A percentile compares a stretch with the other conserved stretches of the same genome.
phyloP scores from a whole-genome alignment of 2,797 vertebrate species.

The Dromococcyx pavoninus region DNA sequence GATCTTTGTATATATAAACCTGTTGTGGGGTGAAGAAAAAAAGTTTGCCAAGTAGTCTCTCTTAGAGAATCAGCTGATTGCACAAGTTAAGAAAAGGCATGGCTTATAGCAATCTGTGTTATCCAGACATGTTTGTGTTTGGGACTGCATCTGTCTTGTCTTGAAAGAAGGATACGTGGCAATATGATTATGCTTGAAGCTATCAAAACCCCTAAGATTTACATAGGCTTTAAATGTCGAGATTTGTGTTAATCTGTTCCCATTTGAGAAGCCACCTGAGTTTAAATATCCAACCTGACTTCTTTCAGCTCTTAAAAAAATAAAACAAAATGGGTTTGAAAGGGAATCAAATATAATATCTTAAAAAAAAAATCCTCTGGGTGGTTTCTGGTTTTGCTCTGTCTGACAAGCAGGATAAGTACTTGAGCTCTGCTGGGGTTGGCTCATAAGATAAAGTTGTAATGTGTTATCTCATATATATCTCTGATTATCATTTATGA shows the following conservation, averaged over 20 bases:
- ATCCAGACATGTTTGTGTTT: not conserved
- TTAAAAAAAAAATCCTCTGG: not conserved
- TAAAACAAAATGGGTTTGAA: not conserved
- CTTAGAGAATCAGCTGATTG: not conserved
- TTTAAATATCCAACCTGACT: not conserved
- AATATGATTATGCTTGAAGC: not conserved
- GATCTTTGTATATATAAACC: not conserved
- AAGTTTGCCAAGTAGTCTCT: not conserved
- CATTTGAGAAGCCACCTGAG: not conserved
- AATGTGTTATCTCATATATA: not conserved
- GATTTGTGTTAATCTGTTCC: not conserved
- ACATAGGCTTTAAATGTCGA: constrained; percentile 3
- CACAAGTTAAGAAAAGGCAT: not conserved
- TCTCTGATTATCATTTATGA: not conserved
- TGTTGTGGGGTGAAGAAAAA: not conserved
- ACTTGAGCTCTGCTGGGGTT: not conserved
- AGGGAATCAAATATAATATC: not conserved
- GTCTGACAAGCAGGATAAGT: not conserved
- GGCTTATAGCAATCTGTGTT: not conserved
- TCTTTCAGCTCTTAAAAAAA: not conserved
- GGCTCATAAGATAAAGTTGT: not conserved
- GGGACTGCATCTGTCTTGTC: not conserved
- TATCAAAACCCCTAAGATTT: not conserved
- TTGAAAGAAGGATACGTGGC: not conserved
- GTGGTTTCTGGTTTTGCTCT: not conserved